Evolutionary conservation across 2,888 invertebrate genomes (phyloP), one percentile per base, ranked within the genome.

Genomic region (Callinectes sapidus): DNA sequence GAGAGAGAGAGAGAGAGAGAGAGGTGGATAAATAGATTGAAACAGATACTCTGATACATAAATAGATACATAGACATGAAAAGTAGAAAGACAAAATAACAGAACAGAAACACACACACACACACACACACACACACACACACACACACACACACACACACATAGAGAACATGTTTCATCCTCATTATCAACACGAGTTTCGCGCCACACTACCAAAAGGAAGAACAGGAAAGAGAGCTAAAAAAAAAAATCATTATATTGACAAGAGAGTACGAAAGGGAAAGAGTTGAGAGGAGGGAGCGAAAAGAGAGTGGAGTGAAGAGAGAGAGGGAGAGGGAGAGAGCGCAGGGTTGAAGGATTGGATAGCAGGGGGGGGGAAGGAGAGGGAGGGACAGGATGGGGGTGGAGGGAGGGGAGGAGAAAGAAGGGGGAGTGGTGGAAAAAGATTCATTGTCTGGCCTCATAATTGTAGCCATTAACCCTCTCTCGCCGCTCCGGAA

Each of bases 211-310:
- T 39, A 42, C 42, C 16, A 42, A 6, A 42, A 42, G 71, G 48
- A 71, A 66, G 28, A 35, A 66, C 61, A 42, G 42, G 89, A n/a
- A 42, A 42, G 42, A 42, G 42, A 42, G 42, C 42, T n/a, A 6
- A 42, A 42, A 48, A 48, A 77, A 39, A 71, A 71, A 89, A 89
- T 89, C 89, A 54, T 42, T 89, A 89, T 89, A 89, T 89, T 71
- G 89, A 89, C 71, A 14, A 14, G 42, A 1, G 89, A 42, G 87
- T 39, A 87, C 87, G 87, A 87, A 48, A 87, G 54, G 48, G 87
- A 48, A 48, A 48, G 42, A 48, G 87, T 48, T 48, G 42, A 87
- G 54, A 87, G 87, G 42, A 28, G 8, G 42, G 42, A 86, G 32
- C 35, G 42, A n/a, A 28, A 54, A 87, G 87, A 48, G 87, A 14